phyloP scores from a whole-genome alignment of 2,797 vertebrate genomes.

The Pagetopsis macropterus region DNA sequence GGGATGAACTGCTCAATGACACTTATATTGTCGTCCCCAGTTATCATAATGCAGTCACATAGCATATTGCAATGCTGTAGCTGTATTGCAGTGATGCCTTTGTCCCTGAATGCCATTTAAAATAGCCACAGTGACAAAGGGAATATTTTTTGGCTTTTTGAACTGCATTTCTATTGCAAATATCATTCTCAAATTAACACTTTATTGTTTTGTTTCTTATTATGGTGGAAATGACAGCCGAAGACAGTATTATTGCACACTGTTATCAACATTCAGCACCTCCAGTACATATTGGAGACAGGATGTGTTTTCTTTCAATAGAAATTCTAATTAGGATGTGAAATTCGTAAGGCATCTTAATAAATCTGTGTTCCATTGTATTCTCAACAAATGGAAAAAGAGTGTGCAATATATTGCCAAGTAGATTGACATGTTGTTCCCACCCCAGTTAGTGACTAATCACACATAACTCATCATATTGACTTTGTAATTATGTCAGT shows the following conservation, averaged over 20 bases:
- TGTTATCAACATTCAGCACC: not conserved
- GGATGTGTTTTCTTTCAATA: not conserved
- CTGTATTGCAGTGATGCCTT: conserved; percentile 15
- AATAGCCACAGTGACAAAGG: too few relatives aligned
- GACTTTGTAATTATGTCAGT: not conserved
- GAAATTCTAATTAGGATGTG: not conserved
- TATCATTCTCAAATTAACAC: too few relatives aligned
- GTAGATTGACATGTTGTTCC: conserved; percentile 4
- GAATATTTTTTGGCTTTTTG: too few relatives aligned
- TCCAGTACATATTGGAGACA: too few relatives aligned
- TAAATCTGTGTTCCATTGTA: not conserved
- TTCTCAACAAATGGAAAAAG: not conserved
- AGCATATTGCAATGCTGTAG: not conserved
- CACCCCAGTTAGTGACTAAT: not conserved
- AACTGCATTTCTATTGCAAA: too few relatives aligned
- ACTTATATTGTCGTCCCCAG: not conserved
- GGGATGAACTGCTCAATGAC: not conserved
- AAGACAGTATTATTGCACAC: too few relatives aligned
- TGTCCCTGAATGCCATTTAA: too few relatives aligned
- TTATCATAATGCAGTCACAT: not conserved
- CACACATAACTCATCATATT: conserved; percentile 8
- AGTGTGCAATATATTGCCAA: not conserved
- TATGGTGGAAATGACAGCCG: too few relatives aligned
- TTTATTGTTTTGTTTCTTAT: too few relatives aligned
- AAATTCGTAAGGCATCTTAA: not conserved